phyloP scores from a whole-genome alignment of 2,888 invertebrate genomes.

The Tetragnatha montana region DNA sequence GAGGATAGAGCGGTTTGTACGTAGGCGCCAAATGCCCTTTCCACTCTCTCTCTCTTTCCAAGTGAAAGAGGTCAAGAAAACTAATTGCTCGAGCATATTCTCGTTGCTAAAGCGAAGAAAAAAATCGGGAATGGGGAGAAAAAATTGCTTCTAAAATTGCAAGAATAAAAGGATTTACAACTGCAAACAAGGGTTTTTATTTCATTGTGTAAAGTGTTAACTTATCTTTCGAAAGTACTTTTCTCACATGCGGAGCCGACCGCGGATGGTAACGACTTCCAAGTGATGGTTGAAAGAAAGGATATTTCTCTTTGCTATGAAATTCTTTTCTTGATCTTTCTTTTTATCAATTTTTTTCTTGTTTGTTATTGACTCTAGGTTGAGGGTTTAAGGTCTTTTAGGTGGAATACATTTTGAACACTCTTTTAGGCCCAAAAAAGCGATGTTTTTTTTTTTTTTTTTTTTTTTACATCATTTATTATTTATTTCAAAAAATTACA shows the following conservation, averaged over 20 bases:
- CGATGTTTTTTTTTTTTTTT: no score
- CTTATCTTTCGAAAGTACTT: background rate
- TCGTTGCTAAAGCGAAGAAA: background rate
- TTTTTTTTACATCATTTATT: no score
- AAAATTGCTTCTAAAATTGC: background rate
- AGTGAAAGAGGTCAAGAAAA: slow-evolving; percentile 25
- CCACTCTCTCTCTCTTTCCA: slow-evolving; percentile 10
- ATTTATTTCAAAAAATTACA: no score
- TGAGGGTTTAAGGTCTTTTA: no score
- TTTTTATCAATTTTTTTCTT: no score
- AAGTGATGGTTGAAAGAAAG: background rate
- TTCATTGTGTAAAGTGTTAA: background rate
- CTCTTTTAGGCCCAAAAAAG: no score
- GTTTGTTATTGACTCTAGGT: no score
- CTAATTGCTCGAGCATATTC: background rate
- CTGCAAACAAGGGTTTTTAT: background rate
- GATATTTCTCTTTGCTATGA: no score
- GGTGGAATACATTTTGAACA: no score
- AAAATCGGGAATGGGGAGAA: background rate
- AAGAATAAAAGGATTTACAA: slow-evolving; percentile 1
- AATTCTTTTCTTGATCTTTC: no score
- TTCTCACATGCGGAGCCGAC: background rate
- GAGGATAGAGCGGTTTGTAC: slow-evolving; percentile 10
- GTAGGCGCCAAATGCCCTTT: slow-evolving; percentile 32
- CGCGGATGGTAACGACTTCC: background rate